These are phyloP conservation scores for Emydura subglobosa DNA, from an alignment of 2,113 vertebrate genomes.

Conservation along the genomic window DNA sequence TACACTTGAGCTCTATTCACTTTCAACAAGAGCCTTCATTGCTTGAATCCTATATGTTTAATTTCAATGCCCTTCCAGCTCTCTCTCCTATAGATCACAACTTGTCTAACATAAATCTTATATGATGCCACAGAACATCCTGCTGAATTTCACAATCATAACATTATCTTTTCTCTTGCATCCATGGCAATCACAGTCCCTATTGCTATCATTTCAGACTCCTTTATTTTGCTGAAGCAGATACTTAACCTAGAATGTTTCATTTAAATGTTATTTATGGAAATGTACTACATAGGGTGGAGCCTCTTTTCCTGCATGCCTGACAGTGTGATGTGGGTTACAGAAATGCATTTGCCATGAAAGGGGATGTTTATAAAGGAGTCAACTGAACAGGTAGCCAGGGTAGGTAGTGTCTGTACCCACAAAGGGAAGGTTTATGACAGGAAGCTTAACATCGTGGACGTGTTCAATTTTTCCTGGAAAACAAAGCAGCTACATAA, in stretches of 20 bases:
- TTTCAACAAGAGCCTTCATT: rapidly evolving
- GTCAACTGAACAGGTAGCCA: not conserved
- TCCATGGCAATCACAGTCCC: not conserved
- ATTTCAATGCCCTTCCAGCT: not conserved
- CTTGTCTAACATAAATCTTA: conserved; percentile 7
- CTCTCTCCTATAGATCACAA: not conserved
- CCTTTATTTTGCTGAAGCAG: not conserved
- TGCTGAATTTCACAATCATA: not conserved
- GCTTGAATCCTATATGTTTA: not conserved
- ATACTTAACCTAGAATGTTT: not conserved
- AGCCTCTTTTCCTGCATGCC: not conserved
- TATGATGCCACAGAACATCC: not conserved
- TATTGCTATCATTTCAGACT: not conserved
- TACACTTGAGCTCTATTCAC: not conserved
- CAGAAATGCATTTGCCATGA: not conserved
- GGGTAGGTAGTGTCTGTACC: not conserved
- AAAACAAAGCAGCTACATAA: not conserved
- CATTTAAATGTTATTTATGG: not conserved
- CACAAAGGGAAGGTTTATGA: not conserved
- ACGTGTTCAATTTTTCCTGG: not conserved
- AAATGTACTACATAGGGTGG: not conserved
- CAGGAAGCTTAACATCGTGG: rapidly evolving
- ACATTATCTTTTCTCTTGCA: not conserved
- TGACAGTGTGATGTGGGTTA: not conserved
- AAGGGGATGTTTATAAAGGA: not conserved